Conservation (phyloP, 1,140 invertebrate genomes). For the Babylonia areolata region DNA sequence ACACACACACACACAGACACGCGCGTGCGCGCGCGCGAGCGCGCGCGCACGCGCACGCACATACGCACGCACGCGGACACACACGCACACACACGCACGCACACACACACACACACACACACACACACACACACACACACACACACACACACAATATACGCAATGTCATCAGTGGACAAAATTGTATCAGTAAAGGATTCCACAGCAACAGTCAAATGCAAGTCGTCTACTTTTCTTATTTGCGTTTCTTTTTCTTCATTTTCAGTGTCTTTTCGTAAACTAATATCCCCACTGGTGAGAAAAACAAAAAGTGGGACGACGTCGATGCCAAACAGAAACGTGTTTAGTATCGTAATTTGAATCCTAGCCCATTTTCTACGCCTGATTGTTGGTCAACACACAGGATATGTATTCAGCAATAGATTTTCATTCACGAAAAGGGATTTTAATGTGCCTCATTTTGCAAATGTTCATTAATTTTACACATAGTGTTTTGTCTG, state of each 20-base stretch:
- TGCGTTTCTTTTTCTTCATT: not conserved
- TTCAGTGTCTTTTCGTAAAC: not conserved
- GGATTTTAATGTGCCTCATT: not conserved
- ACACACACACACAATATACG: not conserved
- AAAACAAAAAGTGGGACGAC: not conserved
- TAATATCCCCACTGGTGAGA: not conserved
- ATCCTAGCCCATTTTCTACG: not conserved
- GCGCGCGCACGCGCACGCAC: constrained; percentile 1
- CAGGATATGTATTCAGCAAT: not conserved
- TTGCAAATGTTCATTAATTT: not conserved
- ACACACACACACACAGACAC: not conserved
- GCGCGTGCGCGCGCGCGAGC: too few relatives aligned
- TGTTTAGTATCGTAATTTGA: not conserved
- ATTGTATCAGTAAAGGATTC: too few relatives aligned
- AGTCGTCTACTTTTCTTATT: too few relatives aligned
- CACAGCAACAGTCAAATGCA: not conserved
- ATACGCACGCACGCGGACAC: not conserved
- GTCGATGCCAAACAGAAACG: not conserved
- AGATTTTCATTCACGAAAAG: not conserved
- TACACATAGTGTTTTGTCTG: not conserved
- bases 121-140: constrained; percentile 14
- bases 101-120: not conserved
- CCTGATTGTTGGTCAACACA: not conserved
- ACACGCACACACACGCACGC: not conserved
- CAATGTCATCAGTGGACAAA: not conserved